Evolutionary conservation across 2,888 invertebrate species (phyloP).

Genomic region (Gymnocheta viridis): DNA sequence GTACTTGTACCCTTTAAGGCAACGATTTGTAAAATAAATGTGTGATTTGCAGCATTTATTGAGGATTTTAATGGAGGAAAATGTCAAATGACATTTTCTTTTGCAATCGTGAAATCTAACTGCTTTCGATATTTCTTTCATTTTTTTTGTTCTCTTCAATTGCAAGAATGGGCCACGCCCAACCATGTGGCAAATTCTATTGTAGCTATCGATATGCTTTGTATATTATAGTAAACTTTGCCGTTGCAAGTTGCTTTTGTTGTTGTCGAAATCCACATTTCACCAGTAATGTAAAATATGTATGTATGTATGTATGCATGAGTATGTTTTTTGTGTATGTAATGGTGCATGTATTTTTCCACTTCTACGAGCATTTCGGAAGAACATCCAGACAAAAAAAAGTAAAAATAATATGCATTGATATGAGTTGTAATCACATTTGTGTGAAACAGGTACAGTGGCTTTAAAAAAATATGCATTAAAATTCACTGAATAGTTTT

Average conservation of each 20-base stretch:
- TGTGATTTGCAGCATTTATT: slow-evolving; percentile 18
- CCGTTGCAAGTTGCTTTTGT: neutral
- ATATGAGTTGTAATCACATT: slow-evolving; percentile 43
- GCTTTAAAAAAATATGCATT: neutral
- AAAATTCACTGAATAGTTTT: neutral
- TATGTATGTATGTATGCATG: neutral
- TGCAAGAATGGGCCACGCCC: slow-evolving; percentile 50
- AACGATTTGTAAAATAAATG: slow-evolving; percentile 9
- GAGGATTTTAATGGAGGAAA: slow-evolving; percentile 11
- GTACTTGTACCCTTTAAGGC: slow-evolving; percentile 4
- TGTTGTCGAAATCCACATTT: neutral
- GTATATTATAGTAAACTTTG: slow-evolving; percentile 2
- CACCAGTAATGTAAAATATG: neutral
- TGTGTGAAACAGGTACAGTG: slow-evolving; percentile 17
- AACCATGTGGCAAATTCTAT: slow-evolving; percentile 26
- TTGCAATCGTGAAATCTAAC: neutral
- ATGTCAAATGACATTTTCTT: slow-evolving; percentile 14
- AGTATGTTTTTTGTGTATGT: neutral
- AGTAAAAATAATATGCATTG: neutral
- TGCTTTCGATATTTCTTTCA: neutral
- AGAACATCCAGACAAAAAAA: slow-evolving; percentile 6
- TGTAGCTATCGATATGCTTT: neutral
- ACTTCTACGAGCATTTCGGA: slow-evolving; percentile 28
- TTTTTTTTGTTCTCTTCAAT: neutral
- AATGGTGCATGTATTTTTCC: slow-evolving; percentile 39